Evolutionary conservation across 2,888 invertebrate species (phyloP).

Genomic region (Bibio marci): DNA sequence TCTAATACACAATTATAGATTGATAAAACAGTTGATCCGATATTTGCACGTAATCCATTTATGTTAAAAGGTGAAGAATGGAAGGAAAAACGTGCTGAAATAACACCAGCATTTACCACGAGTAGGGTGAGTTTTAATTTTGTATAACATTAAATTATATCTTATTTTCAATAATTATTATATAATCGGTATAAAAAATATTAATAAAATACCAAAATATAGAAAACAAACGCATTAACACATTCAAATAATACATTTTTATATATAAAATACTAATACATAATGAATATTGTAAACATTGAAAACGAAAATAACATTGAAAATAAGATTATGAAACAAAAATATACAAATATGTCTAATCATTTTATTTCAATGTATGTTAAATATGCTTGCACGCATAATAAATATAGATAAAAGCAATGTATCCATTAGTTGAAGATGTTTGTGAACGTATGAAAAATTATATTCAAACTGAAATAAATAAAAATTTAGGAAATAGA

Average conservation of each 20-base stretch:
- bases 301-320: no score
- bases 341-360: no score
- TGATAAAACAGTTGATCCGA: constrained; percentile 12
- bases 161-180: no score
- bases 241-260: background rate
- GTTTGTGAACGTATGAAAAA: constrained; percentile 27
- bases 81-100: constrained; percentile 15
- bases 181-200: no score
- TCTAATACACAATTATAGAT: background rate
- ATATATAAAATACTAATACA: no score
- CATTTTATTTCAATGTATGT: no score
- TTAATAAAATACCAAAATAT: no score
- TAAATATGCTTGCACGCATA: no score
- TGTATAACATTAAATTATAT: no score
- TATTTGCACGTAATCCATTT: constrained; percentile 18
- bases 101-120: constrained; percentile 14
- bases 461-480: constrained; percentile 22
- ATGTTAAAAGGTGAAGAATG: constrained; percentile 15
- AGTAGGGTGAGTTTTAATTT: constrained; percentile 4
- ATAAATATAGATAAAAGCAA: constrained; percentile 28
- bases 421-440: constrained; percentile 30
- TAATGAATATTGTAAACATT: no score
- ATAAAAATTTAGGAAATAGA: constrained; percentile 18
- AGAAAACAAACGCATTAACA: background rate
- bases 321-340: no score